phyloP scores from a whole-genome alignment of 1,140 invertebrate genomes.

The Geopemphigus sp. region DNA sequence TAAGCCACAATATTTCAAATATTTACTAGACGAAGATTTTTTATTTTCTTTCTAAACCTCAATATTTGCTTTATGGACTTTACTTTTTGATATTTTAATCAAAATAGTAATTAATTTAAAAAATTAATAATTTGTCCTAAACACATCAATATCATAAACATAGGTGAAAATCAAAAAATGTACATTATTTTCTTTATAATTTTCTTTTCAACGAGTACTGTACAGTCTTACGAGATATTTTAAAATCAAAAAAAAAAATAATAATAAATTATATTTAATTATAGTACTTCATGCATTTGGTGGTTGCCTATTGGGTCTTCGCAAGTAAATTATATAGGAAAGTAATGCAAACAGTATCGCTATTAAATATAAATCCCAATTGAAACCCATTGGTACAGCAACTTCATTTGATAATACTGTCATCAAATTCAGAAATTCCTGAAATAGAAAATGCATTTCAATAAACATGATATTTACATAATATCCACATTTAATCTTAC shows the following conservation, averaged over 20 bases:
- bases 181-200: neutral
- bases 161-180: neutral
- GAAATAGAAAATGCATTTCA: neutral
- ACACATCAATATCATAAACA: neutral
- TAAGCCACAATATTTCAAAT: neutral
- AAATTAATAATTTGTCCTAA: too few relatives aligned
- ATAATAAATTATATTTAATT: neutral
- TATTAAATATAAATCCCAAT: constrained; percentile 94
- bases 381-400: constrained; percentile 65
- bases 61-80: neutral
- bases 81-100: neutral
- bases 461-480: neutral
- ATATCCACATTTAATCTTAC: constrained; percentile 57
- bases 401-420: constrained; percentile 22
- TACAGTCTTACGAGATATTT: constrained; percentile 39
- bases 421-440: constrained; percentile 22
- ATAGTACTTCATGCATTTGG: constrained; percentile 9
- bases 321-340: constrained; percentile 70
- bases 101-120: neutral
- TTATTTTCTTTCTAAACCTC: neutral
- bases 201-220: constrained; percentile 18
- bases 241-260: constrained; percentile 5
- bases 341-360: constrained; percentile 77
- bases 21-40: neutral
- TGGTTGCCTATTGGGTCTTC: constrained; percentile 44